Evolutionary conservation across 2,113 vertebrate genomes (phyloP), one percentile per base, ranked within the genome.

Genomic region (Raja brachyura): DNA sequence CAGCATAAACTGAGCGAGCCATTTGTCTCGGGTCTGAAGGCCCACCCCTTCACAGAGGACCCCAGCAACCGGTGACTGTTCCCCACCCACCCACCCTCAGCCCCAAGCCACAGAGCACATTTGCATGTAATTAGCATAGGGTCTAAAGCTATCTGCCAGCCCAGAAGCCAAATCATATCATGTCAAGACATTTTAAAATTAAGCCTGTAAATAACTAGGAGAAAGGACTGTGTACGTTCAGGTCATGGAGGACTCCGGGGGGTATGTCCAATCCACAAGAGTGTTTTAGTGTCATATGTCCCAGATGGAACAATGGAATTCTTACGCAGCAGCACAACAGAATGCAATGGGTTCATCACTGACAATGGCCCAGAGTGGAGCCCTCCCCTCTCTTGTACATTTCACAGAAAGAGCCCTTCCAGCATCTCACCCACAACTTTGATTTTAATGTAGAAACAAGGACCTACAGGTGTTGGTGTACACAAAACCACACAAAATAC

Each of bases 1-100:
- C 97, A 97, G 31, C 96, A 96, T 94, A 99, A 98, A 94, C 95
- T 95, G 28, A 94, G 95, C 0, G 97, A 98, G 93, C 96, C 96
- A 0, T 98, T 98, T 63, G 96, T 97, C 70, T 94, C 95, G 1
- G 95, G 96, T 18, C 96, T 96, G 0, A 81, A 94, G 0, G 94
- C 93, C 93, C 96, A 95, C 63, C 95, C 94, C 7, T 94, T 94
- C 4, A 95, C 94, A 0, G 96, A 98, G 0, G 97, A 97, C 48
- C 95, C 96, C 6, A 94, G 96, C 90, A 96, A 97, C 93, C 97
- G 97, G 95, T 98, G 97, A 97, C 93, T 33, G 4, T 1, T n/a
- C 81, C 16, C 59, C 2, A 14, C 22, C 0, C n/a, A 1, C 2
- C 79, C 31, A 9, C 56, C 13, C 16, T 25, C 59, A 28, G 18